Evolutionary conservation across 2,888 invertebrate species (phyloP).

Genomic region (Diogma glabrata): DNA sequence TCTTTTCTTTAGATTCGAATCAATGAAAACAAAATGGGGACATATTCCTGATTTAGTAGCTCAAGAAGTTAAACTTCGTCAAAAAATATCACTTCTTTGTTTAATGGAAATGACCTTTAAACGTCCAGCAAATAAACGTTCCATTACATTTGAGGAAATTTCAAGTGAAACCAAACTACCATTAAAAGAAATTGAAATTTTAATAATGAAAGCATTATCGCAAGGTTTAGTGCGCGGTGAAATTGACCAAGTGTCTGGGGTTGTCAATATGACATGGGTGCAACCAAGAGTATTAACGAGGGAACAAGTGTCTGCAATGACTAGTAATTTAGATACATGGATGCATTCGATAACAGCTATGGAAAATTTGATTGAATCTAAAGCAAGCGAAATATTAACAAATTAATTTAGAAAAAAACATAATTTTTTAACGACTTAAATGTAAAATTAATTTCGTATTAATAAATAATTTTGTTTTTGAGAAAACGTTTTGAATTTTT

Average conservation of each 20-base stretch:
- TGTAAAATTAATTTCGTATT: too few relatives aligned
- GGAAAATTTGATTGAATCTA: conserved; percentile 37
- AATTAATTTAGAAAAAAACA: conserved; percentile 24
- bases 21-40: conserved; percentile 61
- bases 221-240: conserved; percentile 87
- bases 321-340: conserved; percentile 34
- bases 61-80: conserved; percentile 67
- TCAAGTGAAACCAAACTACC: conserved; percentile 75
- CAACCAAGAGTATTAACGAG: conserved; percentile 62
- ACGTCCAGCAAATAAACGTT: conserved; percentile 75
- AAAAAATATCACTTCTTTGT: conserved; percentile 91
- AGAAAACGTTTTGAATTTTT: too few relatives aligned
- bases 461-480: too few relatives aligned
- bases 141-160: conserved; percentile 83
- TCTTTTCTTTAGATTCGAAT: conserved; percentile 42
- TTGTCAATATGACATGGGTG: conserved; percentile 65
- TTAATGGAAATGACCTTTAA: conserved; percentile 99
- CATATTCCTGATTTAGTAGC: conserved; percentile 72
- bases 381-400: conserved; percentile 36
- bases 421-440: too few relatives aligned
- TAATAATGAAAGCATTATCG: conserved; percentile 96
- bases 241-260: conserved; percentile 77
- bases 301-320: conserved; percentile 34
- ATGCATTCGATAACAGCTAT: conserved; percentile 36
- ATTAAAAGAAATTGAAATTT: conserved; percentile 75